These are phyloP conservation scores for Escarpia spicata DNA, from an alignment of 2,888 invertebrate species.

Conservation along the genomic window DNA sequence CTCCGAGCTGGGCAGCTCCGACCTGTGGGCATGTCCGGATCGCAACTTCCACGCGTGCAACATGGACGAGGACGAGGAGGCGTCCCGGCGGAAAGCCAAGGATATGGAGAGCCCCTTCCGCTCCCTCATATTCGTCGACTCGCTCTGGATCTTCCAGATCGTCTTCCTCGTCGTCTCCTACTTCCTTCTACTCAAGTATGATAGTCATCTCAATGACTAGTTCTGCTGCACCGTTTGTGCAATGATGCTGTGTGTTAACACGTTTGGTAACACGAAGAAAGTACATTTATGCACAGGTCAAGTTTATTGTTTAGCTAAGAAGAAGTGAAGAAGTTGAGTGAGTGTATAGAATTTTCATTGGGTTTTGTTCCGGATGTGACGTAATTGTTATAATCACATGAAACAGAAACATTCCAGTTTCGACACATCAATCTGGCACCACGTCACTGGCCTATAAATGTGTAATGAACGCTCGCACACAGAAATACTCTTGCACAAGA, in stretches of 20 bases:
- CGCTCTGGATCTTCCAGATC: constrained; percentile 20
- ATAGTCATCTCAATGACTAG: not conserved
- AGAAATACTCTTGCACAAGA: not conserved
- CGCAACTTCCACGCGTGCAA: constrained; percentile 20
- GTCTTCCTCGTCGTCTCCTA: constrained; percentile 18
- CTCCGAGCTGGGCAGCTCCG: constrained; percentile 20
- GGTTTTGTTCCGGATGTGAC: not conserved
- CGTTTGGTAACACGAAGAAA: not conserved
- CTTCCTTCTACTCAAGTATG: constrained; percentile 18
- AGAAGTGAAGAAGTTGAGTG: not conserved
- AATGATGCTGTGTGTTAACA: not conserved
- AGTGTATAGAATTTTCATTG: not conserved
- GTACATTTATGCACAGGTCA: too few species aligned
- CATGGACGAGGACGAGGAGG: not conserved
- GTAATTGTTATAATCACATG: not conserved
- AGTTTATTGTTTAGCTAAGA: too few species aligned
- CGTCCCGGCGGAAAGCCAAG: not conserved
- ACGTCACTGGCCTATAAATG: not conserved
- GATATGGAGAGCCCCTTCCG: not conserved
- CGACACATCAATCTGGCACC: not conserved
- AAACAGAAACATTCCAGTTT: not conserved
- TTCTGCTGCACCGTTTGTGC: too few species aligned
- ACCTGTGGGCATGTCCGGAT: constrained; percentile 20
- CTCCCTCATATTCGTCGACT: constrained; percentile 6
- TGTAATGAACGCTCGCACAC: not conserved